phyloP scores from a whole-genome alignment of 2,113 vertebrate genomes.

The Mustela lutreola region DNA sequence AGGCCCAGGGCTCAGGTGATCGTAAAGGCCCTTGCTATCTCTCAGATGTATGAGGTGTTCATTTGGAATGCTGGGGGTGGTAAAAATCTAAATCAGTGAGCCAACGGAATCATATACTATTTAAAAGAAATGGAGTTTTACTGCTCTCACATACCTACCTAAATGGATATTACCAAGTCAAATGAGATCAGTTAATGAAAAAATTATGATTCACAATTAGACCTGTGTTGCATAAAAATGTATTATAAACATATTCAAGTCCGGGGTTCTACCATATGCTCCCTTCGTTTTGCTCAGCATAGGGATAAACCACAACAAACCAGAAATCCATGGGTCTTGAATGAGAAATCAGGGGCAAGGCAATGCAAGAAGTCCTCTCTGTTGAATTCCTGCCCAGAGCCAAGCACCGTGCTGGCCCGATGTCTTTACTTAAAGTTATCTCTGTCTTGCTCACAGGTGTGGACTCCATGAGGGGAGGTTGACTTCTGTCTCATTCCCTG shows the following conservation, averaged over 20 bases:
- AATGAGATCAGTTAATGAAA: conserved; percentile 81
- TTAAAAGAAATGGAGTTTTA: conserved; percentile 75
- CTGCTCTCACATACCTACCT: conserved; percentile 70
- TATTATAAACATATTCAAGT: conserved; percentile 70
- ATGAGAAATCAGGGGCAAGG: not conserved
- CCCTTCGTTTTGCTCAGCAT: not conserved
- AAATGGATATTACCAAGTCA: conserved; percentile 77
- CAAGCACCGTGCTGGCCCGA: not conserved
- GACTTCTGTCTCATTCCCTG: not conserved
- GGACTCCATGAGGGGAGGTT: not conserved
- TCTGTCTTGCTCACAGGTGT: not conserved
- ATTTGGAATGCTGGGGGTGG: not conserved
- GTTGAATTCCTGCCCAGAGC: not conserved
- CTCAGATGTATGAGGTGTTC: conserved; percentile 57
- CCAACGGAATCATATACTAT: conserved; percentile 77
- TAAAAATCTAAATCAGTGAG: conserved; percentile 72
- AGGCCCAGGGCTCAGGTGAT: not conserved
- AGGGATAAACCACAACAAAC: not conserved
- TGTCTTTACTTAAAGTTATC: not conserved
- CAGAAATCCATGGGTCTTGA: not conserved
- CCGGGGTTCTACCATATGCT: not conserved
- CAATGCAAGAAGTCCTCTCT: not conserved
- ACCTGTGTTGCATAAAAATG: conserved; percentile 69
- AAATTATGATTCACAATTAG: conserved; percentile 80
- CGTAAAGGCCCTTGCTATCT: conserved; percentile 55